Percentiles rank a stretch among this genome's conserved stretches.
phyloP scores from a whole-genome alignment of 2,888 invertebrate genomes.

The Galerucella calmariensis region DNA sequence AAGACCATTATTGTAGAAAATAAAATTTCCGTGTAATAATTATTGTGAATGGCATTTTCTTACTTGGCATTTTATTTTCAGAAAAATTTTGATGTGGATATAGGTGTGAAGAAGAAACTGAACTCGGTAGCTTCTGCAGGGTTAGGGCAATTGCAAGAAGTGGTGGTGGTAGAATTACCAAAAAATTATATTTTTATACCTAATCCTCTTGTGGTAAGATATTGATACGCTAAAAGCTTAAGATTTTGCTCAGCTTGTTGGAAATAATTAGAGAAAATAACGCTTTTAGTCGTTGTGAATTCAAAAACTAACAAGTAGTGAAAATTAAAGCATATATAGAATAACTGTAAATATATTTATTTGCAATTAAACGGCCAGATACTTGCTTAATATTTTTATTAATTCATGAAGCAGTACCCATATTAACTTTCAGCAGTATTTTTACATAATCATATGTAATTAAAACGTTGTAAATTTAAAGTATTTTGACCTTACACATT shows the following conservation, averaged over 20 bases:
- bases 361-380: too few species aligned
- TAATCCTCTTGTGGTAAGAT: slow-evolving; percentile 35
- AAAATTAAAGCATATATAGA: background rate
- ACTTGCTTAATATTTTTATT: too few species aligned
- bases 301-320: background rate
- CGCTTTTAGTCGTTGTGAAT: background rate
- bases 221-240: background rate
- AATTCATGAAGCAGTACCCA: too few species aligned
- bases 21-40: background rate
- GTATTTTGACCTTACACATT: background rate
- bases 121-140: slow-evolving; percentile 9
- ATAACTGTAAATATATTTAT: too few species aligned
- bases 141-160: slow-evolving; percentile 11
- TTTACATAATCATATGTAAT: too few species aligned
- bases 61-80: slow-evolving; percentile 23
- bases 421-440: too few species aligned
- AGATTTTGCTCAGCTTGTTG: background rate
- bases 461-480: too few species aligned
- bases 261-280: background rate
- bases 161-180: slow-evolving; percentile 33
- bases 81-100: slow-evolving; percentile 12
- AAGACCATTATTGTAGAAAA: too few species aligned
- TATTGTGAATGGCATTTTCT: background rate
- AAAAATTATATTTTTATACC: slow-evolving; percentile 35
- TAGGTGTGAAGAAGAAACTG: slow-evolving; percentile 28